Conservation (phyloP, 2,888 invertebrate species). For the Pyrgus malvae region DNA sequence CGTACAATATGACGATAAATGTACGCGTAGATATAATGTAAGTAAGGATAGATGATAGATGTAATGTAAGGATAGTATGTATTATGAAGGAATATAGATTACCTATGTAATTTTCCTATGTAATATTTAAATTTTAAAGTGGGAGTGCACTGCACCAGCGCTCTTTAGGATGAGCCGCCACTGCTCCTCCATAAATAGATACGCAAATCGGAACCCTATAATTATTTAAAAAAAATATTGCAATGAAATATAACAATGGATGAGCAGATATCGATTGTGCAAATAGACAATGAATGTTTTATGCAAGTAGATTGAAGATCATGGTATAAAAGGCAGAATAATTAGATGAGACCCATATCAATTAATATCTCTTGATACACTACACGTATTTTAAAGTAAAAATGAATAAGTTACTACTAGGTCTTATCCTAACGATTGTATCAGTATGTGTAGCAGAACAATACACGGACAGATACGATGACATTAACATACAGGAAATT, state of each 20-base stretch:
- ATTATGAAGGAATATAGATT: too few species aligned
- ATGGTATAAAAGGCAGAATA: conserved; percentile 14
- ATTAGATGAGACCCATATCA: neutral
- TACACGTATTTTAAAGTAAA: neutral
- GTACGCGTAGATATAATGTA: too few species aligned
- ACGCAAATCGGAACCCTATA: neutral
- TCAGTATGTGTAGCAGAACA: conserved; percentile 32
- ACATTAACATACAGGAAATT: conserved; percentile 86
- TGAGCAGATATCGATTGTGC: conserved; percentile 6
- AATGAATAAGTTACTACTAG: conserved; percentile 31
- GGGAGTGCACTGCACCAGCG: too few species aligned
- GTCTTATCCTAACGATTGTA: conserved; percentile 24
- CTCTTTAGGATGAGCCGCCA: too few species aligned
- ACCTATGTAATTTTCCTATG: too few species aligned
- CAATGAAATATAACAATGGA: conserved; percentile 5
- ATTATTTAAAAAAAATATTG: neutral
- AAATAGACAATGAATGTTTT: conserved; percentile 13
- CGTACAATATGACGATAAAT: too few species aligned
- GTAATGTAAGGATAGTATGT: too few species aligned
- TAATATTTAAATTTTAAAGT: too few species aligned
- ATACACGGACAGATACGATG: conserved; percentile 86
- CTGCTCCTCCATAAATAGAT: too few species aligned
- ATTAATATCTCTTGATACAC: neutral
- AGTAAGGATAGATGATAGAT: too few species aligned
- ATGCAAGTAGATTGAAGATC: conserved; percentile 5